Conservation (phyloP, 2,797 vertebrate species). For the Macrochelys suwanniensis region DNA sequence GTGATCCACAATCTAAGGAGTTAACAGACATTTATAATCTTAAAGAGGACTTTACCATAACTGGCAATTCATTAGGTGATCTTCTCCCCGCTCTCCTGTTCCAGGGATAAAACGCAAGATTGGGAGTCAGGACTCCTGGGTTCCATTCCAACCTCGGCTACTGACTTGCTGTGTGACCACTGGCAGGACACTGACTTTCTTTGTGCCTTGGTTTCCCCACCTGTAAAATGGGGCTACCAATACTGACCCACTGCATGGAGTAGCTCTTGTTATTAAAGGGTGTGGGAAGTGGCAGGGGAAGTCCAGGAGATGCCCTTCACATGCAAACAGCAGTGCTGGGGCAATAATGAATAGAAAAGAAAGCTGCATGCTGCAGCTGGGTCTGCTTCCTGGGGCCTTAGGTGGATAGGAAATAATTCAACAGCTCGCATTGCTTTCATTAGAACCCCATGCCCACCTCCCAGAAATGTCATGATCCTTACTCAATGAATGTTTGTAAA, state of each 20-base stretch:
- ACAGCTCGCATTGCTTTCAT: background rate
- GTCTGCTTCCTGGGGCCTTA: rapidly evolving
- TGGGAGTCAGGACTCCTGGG: background rate
- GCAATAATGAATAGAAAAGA: rapidly evolving
- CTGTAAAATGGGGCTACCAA: rapidly evolving
- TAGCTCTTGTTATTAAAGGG: background rate
- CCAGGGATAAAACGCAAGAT: rapidly evolving
- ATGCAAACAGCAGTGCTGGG: rapidly evolving
- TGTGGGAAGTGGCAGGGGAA: no score
- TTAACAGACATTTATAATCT: background rate
- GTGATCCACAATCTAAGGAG: background rate
- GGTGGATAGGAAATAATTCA: background rate
- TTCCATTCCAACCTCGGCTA: background rate
- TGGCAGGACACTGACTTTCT: rapidly evolving
- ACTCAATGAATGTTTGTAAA: background rate
- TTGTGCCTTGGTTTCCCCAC: background rate
- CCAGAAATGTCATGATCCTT: rapidly evolving
- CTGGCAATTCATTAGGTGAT: rapidly evolving
- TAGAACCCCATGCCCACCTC: background rate
- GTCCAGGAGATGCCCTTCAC: background rate
- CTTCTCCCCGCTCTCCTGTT: background rate
- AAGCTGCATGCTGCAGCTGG: background rate
- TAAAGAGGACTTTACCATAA: background rate
- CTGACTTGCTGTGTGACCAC: background rate
- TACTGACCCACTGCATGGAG: background rate